These are phyloP conservation scores for Synchiropus splendidus DNA, from an alignment of 2,113 vertebrate genomes.

Conservation along the genomic window DNA sequence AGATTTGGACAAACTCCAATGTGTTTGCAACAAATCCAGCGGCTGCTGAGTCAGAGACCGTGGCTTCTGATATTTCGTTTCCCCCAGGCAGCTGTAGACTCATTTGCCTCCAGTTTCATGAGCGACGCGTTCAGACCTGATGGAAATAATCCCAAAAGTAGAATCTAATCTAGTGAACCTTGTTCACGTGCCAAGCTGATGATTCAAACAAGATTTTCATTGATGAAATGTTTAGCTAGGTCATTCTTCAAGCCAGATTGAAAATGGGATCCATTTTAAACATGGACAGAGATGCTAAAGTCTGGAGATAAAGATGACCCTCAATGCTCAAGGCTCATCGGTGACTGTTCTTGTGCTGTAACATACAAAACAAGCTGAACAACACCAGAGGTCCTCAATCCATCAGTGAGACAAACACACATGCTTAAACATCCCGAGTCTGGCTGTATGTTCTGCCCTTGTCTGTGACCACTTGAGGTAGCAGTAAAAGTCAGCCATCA, in stretches of 20 bases:
- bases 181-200: too few species aligned
- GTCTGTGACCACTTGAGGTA: not conserved
- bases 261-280: too few species aligned
- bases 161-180: too few species aligned
- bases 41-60: conserved; percentile 41
- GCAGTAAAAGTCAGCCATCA: not conserved
- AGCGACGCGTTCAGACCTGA: too few species aligned
- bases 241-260: too few species aligned
- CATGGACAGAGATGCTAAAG: too few species aligned
- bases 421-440: not conserved
- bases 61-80: conserved; percentile 1
- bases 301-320: too few species aligned
- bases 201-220: too few species aligned
- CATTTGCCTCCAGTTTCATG: too few species aligned
- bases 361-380: not conserved
- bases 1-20: conserved; percentile 21
- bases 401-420: not conserved
- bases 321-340: too few species aligned
- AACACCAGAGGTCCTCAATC: not conserved
- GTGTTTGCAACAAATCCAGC: conserved; percentile 26
- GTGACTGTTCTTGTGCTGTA: conserved; percentile 11
- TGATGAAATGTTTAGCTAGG: too few species aligned
- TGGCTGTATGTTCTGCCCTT: not conserved
- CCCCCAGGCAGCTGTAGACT: conserved; percentile 10
- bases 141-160: too few species aligned